Percentiles rank a stretch among this genome's conserved stretches.
Evolutionary conservation across 2,797 vertebrate genomes (phyloP).

Genomic region (Chaetodon trifasciatus): DNA sequence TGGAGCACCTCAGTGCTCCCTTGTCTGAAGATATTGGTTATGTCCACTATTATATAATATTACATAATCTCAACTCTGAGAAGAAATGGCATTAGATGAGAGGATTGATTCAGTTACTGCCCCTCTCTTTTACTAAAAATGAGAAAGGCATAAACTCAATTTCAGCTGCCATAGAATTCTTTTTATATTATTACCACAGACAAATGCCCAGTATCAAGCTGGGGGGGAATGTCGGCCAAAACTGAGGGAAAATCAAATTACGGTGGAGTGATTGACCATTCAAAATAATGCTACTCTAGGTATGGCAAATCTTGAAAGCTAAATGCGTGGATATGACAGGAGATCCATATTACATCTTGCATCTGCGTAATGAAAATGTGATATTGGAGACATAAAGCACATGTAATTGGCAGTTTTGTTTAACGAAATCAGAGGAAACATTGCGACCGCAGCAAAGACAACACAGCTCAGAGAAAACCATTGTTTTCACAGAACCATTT

Average conservation of each 20-base stretch:
- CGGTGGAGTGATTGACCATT: slow-evolving; percentile 76
- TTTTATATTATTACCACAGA: slow-evolving; percentile 81
- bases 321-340: slow-evolving; percentile 66
- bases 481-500: slow-evolving; percentile 29
- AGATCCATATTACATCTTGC: slow-evolving; percentile 78
- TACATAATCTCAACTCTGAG: slow-evolving; percentile 69
- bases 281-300: slow-evolving; percentile 77
- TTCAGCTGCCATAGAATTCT: slow-evolving; percentile 76
- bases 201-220: slow-evolving; percentile 73
- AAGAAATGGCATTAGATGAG: slow-evolving; percentile 72
- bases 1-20: slow-evolving; percentile 41
- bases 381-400: slow-evolving; percentile 85
- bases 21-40: slow-evolving; percentile 65
- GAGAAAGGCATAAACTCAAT: slow-evolving; percentile 78
- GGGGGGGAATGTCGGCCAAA: slow-evolving; percentile 71
- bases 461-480: slow-evolving; percentile 24
- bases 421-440: slow-evolving; percentile 61
- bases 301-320: slow-evolving; percentile 73
- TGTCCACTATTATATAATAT: slow-evolving; percentile 66
- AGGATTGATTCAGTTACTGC: slow-evolving; percentile 70
- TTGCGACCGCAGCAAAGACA: slow-evolving; percentile 45
- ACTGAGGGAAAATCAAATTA: slow-evolving; percentile 73
- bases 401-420: slow-evolving; percentile 80
- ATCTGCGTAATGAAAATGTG: slow-evolving; percentile 82
- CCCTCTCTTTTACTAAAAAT: slow-evolving; percentile 81